A percentile compares a stretch with the other conserved stretches of the same genome.
Conservation (phyloP, 2,113 vertebrate genomes). For the Hoplias malabaricus region DNA sequence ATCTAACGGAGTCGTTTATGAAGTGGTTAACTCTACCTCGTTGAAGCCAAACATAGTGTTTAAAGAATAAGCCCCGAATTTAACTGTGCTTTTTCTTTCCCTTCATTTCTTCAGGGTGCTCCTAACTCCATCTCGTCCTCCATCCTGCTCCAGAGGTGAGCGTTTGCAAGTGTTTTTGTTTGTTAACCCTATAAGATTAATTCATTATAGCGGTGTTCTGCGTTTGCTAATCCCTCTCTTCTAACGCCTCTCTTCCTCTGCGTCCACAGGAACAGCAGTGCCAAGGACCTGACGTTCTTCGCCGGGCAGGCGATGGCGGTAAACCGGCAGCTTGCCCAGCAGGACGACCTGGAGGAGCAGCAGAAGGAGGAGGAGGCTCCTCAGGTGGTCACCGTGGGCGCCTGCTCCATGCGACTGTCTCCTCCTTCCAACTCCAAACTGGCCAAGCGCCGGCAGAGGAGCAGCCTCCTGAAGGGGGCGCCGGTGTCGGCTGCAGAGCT, state of each 20-base stretch:
- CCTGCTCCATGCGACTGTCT: constrained; percentile 88
- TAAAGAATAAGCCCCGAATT: too few relatives aligned
- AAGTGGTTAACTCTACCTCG: too few relatives aligned
- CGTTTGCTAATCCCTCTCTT: too few relatives aligned
- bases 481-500: constrained; percentile 76
- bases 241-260: neutral
- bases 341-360: constrained; percentile 84
- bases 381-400: constrained; percentile 83
- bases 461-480: constrained; percentile 78
- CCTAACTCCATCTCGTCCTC: constrained; percentile 85
- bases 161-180: neutral
- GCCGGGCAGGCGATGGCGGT: constrained; percentile 93
- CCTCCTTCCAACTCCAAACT: constrained; percentile 91
- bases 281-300: constrained; percentile 95
- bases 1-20: too few relatives aligned
- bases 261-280: constrained; percentile 85
- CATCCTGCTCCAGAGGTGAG: constrained; percentile 92
- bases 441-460: constrained; percentile 86
- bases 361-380: constrained; percentile 74
- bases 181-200: neutral
- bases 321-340: constrained; percentile 90
- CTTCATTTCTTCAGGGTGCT: constrained; percentile 74
- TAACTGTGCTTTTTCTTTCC: accelerated
- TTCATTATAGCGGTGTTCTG: too few relatives aligned
- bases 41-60: too few relatives aligned